Conservation (phyloP, 2,888 invertebrate genomes). For the Chymomyza amoena region DNA sequence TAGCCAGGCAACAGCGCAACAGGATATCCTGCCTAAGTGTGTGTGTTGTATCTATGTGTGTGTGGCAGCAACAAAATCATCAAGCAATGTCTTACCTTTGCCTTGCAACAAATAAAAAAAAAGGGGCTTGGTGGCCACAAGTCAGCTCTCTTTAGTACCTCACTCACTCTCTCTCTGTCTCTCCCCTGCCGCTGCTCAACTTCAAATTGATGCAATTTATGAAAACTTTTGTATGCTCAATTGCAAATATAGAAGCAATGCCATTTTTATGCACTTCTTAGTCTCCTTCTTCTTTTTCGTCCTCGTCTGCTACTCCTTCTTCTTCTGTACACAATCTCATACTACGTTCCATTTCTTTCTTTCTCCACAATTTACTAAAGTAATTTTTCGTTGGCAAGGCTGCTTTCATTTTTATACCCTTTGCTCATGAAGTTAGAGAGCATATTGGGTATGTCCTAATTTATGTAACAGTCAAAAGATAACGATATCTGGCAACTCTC, state of each 20-base stretch:
- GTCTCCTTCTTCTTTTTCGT: slow-evolving; percentile 4
- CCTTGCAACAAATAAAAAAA: slow-evolving; percentile 29
- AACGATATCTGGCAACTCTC: no score
- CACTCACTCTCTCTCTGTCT: neutral
- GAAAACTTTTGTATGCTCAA: slow-evolving; percentile 72
- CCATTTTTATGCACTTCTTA: slow-evolving; percentile 63
- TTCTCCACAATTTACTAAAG: slow-evolving; percentile 40
- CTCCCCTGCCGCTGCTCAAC: slow-evolving; percentile 15
- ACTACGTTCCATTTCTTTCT: neutral
- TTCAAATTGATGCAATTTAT: slow-evolving; percentile 71
- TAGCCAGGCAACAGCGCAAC: slow-evolving; percentile 38
- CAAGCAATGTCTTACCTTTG: slow-evolving; percentile 52
- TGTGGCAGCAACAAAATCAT: slow-evolving; percentile 43
- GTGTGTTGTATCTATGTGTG: neutral
- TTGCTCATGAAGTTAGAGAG: no score
- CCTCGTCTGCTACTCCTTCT: slow-evolving; percentile 24
- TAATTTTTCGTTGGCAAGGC: slow-evolving; percentile 55
- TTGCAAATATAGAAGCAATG: slow-evolving; percentile 64
- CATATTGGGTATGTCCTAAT: no score
- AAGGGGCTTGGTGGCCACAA: neutral
- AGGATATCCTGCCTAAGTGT: slow-evolving; percentile 49
- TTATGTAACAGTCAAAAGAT: no score
- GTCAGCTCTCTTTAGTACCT: neutral
- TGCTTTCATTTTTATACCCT: slow-evolving; percentile 27
- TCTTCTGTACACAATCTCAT: neutral